These are phyloP conservation scores for Pipistrellus pygmaeus DNA, from an alignment of 2,797 vertebrate species.

Conservation along the genomic window DNA sequence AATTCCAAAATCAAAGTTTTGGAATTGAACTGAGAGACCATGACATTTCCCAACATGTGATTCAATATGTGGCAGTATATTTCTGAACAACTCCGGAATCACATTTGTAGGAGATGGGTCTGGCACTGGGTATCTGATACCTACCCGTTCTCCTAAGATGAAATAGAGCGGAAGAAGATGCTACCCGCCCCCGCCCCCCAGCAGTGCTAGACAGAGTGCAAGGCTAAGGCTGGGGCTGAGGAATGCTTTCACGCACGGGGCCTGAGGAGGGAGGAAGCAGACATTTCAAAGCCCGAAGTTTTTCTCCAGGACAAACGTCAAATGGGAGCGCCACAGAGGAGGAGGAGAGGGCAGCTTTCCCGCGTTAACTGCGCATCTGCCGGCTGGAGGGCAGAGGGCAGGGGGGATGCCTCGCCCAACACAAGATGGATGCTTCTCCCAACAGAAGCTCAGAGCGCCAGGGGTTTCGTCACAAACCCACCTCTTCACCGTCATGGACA, in stretches of 20 bases:
- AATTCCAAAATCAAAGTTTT: constrained; percentile 87
- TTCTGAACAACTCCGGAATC: constrained; percentile 77
- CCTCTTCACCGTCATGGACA: constrained; percentile 94
- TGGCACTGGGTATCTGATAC: background rate
- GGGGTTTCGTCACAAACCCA: constrained; percentile 93
- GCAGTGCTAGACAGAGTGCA: background rate
- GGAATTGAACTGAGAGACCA: constrained; percentile 84
- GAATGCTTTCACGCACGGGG: background rate
- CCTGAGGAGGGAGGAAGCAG: background rate
- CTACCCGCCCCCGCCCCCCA: constrained; percentile 15
- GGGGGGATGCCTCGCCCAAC: constrained; percentile 75
- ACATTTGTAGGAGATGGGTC: constrained; percentile 72
- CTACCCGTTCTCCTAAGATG: constrained; percentile 59
- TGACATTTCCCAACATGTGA: constrained; percentile 85
- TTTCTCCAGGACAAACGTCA: constrained; percentile 31
- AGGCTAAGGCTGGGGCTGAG: background rate
- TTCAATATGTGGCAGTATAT: constrained; percentile 72
- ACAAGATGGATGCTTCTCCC: background rate
- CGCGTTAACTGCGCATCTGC: constrained; percentile 82
- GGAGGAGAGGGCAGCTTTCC: constrained; percentile 27
- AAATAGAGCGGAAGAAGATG: background rate
- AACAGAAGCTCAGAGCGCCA: constrained; percentile 86
- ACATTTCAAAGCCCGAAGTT: background rate
- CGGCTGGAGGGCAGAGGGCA: constrained; percentile 83
- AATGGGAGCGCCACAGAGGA: constrained; percentile 30